Evolutionary conservation across 2,888 invertebrate genomes (phyloP), one percentile per base, ranked within the genome.

Genomic region (Tanytarsus gracilentus): DNA sequence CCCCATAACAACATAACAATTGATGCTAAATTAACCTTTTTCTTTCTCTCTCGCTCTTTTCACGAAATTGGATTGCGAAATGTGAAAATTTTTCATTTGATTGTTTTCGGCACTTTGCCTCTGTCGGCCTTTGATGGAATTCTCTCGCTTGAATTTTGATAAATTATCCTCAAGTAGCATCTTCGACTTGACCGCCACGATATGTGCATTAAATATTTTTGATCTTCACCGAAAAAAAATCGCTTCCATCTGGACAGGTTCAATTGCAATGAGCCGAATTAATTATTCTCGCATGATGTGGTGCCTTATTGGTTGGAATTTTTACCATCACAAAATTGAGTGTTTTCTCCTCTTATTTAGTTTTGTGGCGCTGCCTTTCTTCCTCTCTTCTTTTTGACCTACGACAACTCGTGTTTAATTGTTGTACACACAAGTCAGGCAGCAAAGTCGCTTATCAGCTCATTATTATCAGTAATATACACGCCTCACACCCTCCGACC

Each of bases 21-120:
- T 36, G 36, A 36, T 36, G 36, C 36, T 14, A 36, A 36, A 36
- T 36, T 36, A 36, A 36, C 36, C 36, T 36, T 36, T 36, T 29
- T 36, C n/a, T n/a, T n/a, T n/a, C n/a, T n/a, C n/a, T n/a, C n/a
- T n/a, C n/a, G n/a, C n/a, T n/a, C n/a, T 36, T 36, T 14, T 14
- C 36, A 36, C n/a, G 36, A n/a, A 36, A 36, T 36, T 36, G 14
- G 36, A 36, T 36, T 36, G 36, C 16, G 36, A 36, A 36, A 36
- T 36, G n/a, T 36, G n/a, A n/a, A n/a, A n/a, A n/a, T 36, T 36
- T 16, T 36, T 36, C 36, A 36, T 36, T 36, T 36, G 14, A 36
- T 36, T 36, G 16, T 36, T 36, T 36, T 36, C 16, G 36, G 14
- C 36, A 36, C 36, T 36, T 36, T 36, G 16, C 36, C 14, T 36